phyloP scores from a whole-genome alignment of 2,888 invertebrate species.

The Fragum sueziense region DNA sequence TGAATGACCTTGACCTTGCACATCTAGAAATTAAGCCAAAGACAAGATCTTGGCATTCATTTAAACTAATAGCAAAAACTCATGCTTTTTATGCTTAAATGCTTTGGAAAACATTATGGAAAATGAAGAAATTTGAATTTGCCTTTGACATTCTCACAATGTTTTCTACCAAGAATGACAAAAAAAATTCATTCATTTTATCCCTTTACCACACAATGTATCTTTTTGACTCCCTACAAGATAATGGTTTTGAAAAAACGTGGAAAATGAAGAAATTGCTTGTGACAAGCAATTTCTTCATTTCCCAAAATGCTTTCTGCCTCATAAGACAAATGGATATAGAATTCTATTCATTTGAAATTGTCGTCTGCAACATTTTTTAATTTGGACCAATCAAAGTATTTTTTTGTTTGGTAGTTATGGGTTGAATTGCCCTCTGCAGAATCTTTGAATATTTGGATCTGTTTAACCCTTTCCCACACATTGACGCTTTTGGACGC shows the following conservation, averaged over 20 bases:
- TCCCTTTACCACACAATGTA: too few species aligned
- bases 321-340: background rate
- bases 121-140: background rate
- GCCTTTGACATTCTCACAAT: background rate
- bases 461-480: background rate
- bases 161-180: too few species aligned
- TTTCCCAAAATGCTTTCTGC: too few species aligned
- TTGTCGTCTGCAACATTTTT: too few species aligned
- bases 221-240: too few species aligned
- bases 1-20: background rate
- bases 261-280: background rate
- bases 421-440: background rate
- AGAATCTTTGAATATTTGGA: too few species aligned
- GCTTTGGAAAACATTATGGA: too few species aligned
- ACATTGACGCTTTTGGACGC: too few species aligned
- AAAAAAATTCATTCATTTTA: too few species aligned
- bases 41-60: background rate
- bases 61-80: background rate
- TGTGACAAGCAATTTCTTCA: background rate
- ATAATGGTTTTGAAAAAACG: too few species aligned
- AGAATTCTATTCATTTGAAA: too few species aligned
- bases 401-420: background rate
- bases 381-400: background rate
- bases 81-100: background rate
- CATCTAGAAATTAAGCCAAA: background rate